These are phyloP conservation scores for Thrips palmi DNA, from an alignment of 1,140 invertebrate genomes.

Conservation along the genomic window DNA sequence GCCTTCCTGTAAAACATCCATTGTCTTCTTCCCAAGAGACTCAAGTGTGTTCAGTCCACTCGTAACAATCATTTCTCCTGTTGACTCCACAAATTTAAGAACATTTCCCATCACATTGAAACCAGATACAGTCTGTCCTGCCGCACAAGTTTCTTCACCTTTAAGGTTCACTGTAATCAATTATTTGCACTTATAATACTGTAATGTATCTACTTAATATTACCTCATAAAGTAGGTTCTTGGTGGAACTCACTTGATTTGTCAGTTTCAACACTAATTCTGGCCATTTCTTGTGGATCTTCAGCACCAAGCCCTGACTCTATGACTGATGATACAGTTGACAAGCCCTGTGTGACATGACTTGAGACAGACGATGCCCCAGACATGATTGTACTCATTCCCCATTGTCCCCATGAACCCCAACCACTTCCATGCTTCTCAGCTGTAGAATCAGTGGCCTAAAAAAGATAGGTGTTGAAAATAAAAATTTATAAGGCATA, in stretches of 20 bases:
- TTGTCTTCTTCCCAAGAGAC: constrained; percentile 81
- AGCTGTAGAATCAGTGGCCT: not conserved
- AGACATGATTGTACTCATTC: constrained; percentile 48
- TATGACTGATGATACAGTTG: constrained; percentile 51
- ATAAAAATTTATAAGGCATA: no score
- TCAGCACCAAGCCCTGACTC: constrained; percentile 58
- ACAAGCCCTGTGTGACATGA: constrained; percentile 37
- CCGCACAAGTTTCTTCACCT: not conserved
- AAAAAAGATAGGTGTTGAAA: no score
- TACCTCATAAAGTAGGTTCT: no score
- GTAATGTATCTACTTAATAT: no score
- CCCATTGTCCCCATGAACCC: constrained; percentile 44
- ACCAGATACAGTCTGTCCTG: constrained; percentile 2
- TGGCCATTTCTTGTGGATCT: constrained; percentile 52
- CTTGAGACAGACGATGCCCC: constrained; percentile 54
- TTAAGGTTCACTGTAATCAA: constrained; percentile 16
- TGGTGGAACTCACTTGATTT: no score
- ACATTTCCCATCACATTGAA: no score
- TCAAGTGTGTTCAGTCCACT: constrained; percentile 77
- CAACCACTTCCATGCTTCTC: constrained; percentile 21
- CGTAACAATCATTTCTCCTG: constrained; percentile 60
- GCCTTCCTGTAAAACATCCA: constrained; percentile 77
- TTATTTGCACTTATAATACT: no score
- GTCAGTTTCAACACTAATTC: constrained; percentile 23
- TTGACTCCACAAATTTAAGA: constrained; percentile 44